Conservation (phyloP, 1,140 invertebrate genomes). For the Coelopa frigida region DNA sequence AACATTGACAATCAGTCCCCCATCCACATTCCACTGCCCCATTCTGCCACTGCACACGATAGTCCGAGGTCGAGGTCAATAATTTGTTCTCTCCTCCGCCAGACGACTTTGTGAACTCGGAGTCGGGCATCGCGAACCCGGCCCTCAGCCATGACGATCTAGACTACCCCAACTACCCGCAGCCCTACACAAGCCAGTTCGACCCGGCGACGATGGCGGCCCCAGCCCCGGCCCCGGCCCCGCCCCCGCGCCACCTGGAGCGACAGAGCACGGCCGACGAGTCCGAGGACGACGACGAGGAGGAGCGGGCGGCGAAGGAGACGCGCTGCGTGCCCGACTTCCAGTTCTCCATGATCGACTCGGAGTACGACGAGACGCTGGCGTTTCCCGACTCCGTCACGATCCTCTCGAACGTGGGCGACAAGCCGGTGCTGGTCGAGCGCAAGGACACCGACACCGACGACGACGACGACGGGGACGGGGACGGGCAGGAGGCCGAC, state of each 20-base stretch:
- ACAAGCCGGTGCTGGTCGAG: conserved; percentile 46
- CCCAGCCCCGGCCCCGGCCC: no score
- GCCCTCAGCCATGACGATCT: conserved; percentile 30
- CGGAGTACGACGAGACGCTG: conserved; percentile 56
- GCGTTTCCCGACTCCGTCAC: conserved; percentile 54
- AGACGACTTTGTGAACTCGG: conserved; percentile 7
- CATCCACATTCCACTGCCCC: no score
- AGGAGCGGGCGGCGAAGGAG: conserved; percentile 11
- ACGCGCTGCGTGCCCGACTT: conserved; percentile 37
- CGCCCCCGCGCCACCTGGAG: background rate
- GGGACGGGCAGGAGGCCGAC: conserved; percentile 16
- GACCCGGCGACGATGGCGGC: no score
- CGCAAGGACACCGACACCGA: conserved; percentile 37
- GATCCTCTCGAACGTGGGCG: conserved; percentile 49
- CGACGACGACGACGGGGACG: conserved; percentile 32
- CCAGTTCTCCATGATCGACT: conserved; percentile 46
- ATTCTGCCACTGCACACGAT: background rate
- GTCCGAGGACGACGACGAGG: conserved; percentile 9
- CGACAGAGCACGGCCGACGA: conserved; percentile 1
- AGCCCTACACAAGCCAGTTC: no score
- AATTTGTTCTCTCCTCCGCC: background rate
- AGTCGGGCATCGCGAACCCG: conserved; percentile 27
- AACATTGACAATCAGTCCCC: no score
- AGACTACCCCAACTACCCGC: conserved; percentile 35
- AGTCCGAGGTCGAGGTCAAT: no score